Evolutionary conservation across 2,888 invertebrate species (phyloP), one percentile per base, ranked within the genome.

Genomic region (Saturnia pavonia): DNA sequence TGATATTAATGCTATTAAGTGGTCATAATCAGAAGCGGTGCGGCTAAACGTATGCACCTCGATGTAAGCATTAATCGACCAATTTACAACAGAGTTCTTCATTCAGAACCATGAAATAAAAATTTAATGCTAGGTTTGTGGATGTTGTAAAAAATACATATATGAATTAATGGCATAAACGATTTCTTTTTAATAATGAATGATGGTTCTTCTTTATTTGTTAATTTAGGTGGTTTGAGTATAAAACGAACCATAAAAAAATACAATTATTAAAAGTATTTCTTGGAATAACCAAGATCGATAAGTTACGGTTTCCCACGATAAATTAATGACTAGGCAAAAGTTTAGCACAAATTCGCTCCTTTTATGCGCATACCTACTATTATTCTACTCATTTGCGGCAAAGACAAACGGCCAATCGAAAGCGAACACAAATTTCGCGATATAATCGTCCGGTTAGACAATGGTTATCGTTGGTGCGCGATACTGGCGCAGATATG

Each of bases 301-400:
- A 66, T 69, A 66, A 40, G 19, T 22, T 34, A 27, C 27, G 45
- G 63, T 69, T 72, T 93, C 93, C 89, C 92, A 93, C 92, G 92
- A 83, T 84, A 81, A 81, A 90, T 89, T 89, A 88, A 92, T 93
- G 93, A 93, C 92, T 88, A 85, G 87, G 87, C 92, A 89, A 87
- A 90, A 91, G 82, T 89, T 86, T 84, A 85, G 87, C 84, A 79
- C 83, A 87, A 87, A 83, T 77, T 75, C 84, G 81, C 84, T 87
- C 90, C 91, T 91, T 91, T 91, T 90, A 91, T 87, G 89, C 84
- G 80, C 84, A 76, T 81, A 82, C 84, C 82, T 81, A 77, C 88
- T 84, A 91, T 89, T 89, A 90, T 84, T 85, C 86, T 88, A 88
- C 88, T 92, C 92, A 92, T 93, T 94, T 92, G 94, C 91, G 91